Base-by-base conservation (phyloP, 2,888 invertebrate species). In the Campoplex capitator region DNA sequence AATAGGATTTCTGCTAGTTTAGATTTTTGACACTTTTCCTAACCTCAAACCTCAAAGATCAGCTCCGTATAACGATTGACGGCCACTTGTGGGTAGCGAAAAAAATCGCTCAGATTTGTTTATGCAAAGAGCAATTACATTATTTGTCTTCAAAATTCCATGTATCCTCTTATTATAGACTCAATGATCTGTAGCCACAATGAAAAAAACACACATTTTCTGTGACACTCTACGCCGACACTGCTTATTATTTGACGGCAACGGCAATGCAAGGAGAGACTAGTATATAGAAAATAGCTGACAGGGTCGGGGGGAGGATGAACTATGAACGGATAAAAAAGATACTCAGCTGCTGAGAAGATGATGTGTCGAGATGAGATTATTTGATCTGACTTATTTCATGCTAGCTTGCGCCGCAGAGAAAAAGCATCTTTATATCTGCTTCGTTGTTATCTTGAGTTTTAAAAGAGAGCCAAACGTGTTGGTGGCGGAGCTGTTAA, bases 1-100 rank as follows among this genome's bases (percentile, higher is more conserved):
- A 7, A 62, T 32, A 32, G 32, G 9, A 35, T 54, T 73, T n/a
- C n/a, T 28, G 6, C 23, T 18, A 3, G 13, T 16, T 67, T 32
- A 9, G 18, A n/a, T 73, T 23, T 74, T 71, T 76, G 65, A 79
- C 70, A 73, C 38, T 68, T 76, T 58, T 71, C 42, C 80, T 86
- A 86, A 86, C 83, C 86, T 83, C 70, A 62, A 86, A 86, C 83
- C 86, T 83, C 70, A 62, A 56, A 86, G 77, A 8, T 71, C 23
- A 8, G 42, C 8, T 2, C 54, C 23, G 62, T 32, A 56, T 18
- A 42, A 67, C 18, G 51, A 11, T 45, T 32, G 13, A 58, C n/a
- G 11, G 11, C 28, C 13, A 56, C 28, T 11, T 1, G 58, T 23
- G 23, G 16, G 32, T 8, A 32, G 16, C 32, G 4, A 32, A 32